Conservation (phyloP, 2,888 invertebrate genomes). For the Cephus sareptanus region DNA sequence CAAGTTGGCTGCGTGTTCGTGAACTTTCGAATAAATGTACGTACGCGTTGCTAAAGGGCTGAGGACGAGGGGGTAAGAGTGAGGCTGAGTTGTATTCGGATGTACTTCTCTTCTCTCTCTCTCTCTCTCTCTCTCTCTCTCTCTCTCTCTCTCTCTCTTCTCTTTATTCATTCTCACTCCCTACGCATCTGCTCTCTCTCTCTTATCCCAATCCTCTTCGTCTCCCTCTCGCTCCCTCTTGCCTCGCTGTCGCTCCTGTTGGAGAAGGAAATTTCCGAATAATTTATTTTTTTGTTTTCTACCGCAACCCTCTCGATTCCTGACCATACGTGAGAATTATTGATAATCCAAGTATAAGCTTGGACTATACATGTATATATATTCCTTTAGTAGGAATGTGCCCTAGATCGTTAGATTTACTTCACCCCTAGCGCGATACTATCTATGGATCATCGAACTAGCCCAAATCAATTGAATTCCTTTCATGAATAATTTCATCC, state of each 20-base stretch:
- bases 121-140: conserved; percentile 12
- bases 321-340: conserved; percentile 26
- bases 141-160: not conserved
- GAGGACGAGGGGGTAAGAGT: not conserved
- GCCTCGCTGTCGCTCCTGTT: conserved; percentile 1
- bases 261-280: not conserved
- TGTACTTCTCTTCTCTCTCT: conserved; percentile 27
- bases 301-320: not conserved
- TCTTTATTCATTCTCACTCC: conserved; percentile 4
- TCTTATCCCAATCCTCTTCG: not conserved
- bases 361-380: not conserved
- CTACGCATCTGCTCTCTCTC: not conserved
- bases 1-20: conserved; percentile 38
- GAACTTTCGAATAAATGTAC: conserved; percentile 44
- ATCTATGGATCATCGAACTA: not conserved
- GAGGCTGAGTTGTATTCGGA: conserved; percentile 23
- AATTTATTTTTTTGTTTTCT: conserved; percentile 2
- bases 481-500: not conserved
- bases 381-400: not conserved
- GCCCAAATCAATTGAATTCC: not conserved
- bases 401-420: not conserved
- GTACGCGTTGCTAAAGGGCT: conserved; percentile 22
- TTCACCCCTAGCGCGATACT: not conserved
- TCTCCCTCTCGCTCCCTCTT: conserved; percentile 1
- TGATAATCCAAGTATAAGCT: conserved; percentile 19